Percentiles rank a stretch among this genome's conserved stretches.
These are phyloP conservation scores for Lacanobia wlatinum DNA, from an alignment of 2,888 invertebrate species.

Conservation along the genomic window DNA sequence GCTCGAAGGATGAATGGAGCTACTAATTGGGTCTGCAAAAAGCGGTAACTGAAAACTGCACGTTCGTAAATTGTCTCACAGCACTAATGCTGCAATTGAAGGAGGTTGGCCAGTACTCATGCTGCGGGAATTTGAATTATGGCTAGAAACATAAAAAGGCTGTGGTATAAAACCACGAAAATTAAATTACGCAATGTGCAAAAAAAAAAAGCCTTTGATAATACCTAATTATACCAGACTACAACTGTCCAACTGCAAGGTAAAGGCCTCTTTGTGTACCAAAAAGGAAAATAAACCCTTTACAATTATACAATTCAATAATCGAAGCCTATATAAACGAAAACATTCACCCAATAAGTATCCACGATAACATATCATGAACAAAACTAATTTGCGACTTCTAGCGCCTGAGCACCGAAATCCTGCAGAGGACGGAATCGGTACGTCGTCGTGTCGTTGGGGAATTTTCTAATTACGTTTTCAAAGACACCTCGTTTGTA, in stretches of 20 bases:
- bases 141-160: no score
- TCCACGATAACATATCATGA: constrained; percentile 62
- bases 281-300: background rate
- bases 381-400: constrained; percentile 87
- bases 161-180: no score
- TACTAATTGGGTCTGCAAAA: background rate
- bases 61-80: background rate
- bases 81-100: background rate
- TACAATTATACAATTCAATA: background rate
- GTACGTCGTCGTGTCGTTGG: constrained; percentile 86
- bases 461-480: constrained; percentile 91
- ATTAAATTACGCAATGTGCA: no score
- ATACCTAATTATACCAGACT: no score
- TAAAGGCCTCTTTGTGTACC: background rate
- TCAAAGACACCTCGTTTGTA: constrained; percentile 90
- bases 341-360: constrained; percentile 9
- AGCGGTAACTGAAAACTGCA: background rate
- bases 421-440: constrained; percentile 77
- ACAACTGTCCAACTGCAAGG: no score
- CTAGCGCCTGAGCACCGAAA: constrained; percentile 75
- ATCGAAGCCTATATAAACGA: background rate
- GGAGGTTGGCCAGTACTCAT: background rate
- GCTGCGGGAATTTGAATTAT: no score
- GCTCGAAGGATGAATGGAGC: background rate
- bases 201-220: no score